Conservation (phyloP, 2,888 invertebrate genomes). For the Rhamnusium bicolor region DNA sequence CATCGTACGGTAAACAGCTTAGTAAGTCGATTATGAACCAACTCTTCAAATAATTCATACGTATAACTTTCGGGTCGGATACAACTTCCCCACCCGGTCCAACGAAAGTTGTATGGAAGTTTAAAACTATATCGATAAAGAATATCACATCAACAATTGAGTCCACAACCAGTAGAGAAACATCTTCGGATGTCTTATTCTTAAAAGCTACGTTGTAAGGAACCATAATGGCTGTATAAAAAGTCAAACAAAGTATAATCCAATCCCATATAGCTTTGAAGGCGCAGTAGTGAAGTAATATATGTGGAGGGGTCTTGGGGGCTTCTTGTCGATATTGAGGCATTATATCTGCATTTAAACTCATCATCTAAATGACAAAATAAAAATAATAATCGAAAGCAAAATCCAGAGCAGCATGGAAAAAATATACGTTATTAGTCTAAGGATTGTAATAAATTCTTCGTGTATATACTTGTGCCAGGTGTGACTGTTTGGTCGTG, state of each 20-base stretch:
- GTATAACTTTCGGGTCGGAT: slow-evolving; percentile 97
- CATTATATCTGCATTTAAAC: slow-evolving; percentile 97
- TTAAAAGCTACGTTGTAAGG: slow-evolving; percentile 79
- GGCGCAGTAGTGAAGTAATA: slow-evolving; percentile 99
- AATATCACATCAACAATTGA: slow-evolving; percentile 99
- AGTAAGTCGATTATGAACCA: slow-evolving; percentile 99
- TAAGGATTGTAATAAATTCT: background rate
- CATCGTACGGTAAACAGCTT: slow-evolving; percentile 99
- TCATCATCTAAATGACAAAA: slow-evolving; percentile 85
- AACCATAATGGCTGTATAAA: slow-evolving; percentile 97
- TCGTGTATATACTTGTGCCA: slow-evolving; percentile 86
- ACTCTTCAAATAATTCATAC: slow-evolving; percentile 98
- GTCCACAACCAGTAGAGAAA: slow-evolving; percentile 94
- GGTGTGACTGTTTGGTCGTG: slow-evolving; percentile 92
- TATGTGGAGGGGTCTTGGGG: slow-evolving; percentile 99
- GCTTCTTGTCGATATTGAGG: slow-evolving; percentile 99
- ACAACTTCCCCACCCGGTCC: slow-evolving; percentile 97
- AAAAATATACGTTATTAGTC: slow-evolving; percentile 45
- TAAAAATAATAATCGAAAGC: slow-evolving; percentile 33
- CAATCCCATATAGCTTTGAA: slow-evolving; percentile 99
- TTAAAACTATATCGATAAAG: slow-evolving; percentile 99
- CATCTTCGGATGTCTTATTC: slow-evolving; percentile 98
- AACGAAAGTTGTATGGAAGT: slow-evolving; percentile 99
- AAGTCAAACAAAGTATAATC: slow-evolving; percentile 99
- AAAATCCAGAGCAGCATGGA: slow-evolving; percentile 63